Evolutionary conservation across 1,140 invertebrate genomes (phyloP).

Genomic region (Archivesica marissinica): DNA sequence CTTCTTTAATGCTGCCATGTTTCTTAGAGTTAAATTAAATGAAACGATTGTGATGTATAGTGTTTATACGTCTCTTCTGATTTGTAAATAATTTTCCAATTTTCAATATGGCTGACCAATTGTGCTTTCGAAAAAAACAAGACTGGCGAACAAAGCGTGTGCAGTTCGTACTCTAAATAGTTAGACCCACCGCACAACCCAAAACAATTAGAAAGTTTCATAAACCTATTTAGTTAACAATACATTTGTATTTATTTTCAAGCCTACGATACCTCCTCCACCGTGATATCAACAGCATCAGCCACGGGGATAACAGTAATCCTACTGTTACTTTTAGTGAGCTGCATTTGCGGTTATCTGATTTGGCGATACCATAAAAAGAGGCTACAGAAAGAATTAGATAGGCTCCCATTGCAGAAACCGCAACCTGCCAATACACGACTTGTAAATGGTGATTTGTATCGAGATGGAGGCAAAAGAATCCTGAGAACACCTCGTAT

Average conservation of each 20-base stretch:
- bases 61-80: too few relatives aligned
- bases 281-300: slow-evolving; percentile 52
- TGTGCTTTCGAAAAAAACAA: too few relatives aligned
- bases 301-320: slow-evolving; percentile 25
- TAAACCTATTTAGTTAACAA: too few relatives aligned
- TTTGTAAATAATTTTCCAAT: too few relatives aligned
- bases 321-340: slow-evolving; percentile 19
- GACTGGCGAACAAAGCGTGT: too few relatives aligned
- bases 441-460: slow-evolving; percentile 44
- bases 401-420: slow-evolving; percentile 30
- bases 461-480: neutral
- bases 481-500: slow-evolving; percentile 30
- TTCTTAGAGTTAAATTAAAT: too few relatives aligned
- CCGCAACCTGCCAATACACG: slow-evolving; percentile 46
- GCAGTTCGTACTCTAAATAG: too few relatives aligned
- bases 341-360: slow-evolving; percentile 20
- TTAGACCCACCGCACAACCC: too few relatives aligned
- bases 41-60: too few relatives aligned
- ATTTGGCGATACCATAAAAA: slow-evolving; percentile 53
- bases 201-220: too few relatives aligned
- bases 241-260: neutral
- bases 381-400: slow-evolving; percentile 27
- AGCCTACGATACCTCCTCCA: slow-evolving; percentile 38
- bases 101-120: too few relatives aligned
- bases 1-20: too few relatives aligned